A percentile compares a stretch with the other conserved stretches of the same genome.
Conservation (phyloP, 1,140 invertebrate genomes). For the Potamilus streckersoni region DNA sequence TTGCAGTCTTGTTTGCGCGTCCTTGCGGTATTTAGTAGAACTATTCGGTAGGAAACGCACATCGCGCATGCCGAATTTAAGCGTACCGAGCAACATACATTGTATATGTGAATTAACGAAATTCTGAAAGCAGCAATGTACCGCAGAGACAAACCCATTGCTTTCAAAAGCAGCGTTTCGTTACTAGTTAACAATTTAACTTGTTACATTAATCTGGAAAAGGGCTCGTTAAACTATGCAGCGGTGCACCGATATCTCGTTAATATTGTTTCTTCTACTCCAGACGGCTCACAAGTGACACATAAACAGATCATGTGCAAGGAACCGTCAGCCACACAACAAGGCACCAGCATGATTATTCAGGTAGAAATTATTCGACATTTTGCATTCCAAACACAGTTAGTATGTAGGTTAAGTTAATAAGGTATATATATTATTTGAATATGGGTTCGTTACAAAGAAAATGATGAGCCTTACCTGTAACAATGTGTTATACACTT, state of each 20-base stretch:
- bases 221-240: slow-evolving; percentile 56
- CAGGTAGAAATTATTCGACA: slow-evolving; percentile 43
- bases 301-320: slow-evolving; percentile 63
- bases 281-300: slow-evolving; percentile 58
- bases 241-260: slow-evolving; percentile 63
- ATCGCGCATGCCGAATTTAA: slow-evolving; percentile 5
- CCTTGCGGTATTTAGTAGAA: too few relatives aligned
- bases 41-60: too few relatives aligned
- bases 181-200: slow-evolving; percentile 60
- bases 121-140: slow-evolving; percentile 37
- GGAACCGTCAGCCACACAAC: slow-evolving; percentile 57
- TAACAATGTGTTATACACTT: too few relatives aligned
- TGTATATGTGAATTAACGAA: neutral
- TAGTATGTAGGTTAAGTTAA: too few relatives aligned
- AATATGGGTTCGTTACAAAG: too few relatives aligned
- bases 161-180: slow-evolving; percentile 60
- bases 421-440: too few relatives aligned
- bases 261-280: slow-evolving; percentile 53
- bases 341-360: slow-evolving; percentile 54
- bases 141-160: slow-evolving; percentile 62
- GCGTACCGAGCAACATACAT: slow-evolving; percentile 27
- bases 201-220: slow-evolving; percentile 47
- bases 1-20: too few relatives aligned
- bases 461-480: too few relatives aligned
- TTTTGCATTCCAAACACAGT: too few relatives aligned